Evolutionary conservation across 2,113 vertebrate species (phyloP).

Genomic region (Cavia aperea): DNA sequence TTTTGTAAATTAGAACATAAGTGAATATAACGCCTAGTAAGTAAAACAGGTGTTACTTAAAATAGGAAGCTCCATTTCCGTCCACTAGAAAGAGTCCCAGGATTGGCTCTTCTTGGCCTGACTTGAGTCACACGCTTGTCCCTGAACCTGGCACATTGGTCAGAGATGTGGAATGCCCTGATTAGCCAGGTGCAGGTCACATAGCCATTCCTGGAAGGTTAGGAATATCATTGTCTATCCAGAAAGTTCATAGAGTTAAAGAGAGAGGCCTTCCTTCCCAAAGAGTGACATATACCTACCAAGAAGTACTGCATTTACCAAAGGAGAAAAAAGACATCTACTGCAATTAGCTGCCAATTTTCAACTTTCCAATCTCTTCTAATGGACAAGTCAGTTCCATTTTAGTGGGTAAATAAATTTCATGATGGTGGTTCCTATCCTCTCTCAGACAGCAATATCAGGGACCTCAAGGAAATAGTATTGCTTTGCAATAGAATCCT

Average conservation of each 20-base stretch:
- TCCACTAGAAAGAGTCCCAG: neutral
- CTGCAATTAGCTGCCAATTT: neutral
- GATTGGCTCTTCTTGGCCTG: neutral
- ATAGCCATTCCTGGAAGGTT: neutral
- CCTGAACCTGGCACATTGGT: neutral
- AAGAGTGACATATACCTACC: constrained; percentile 8
- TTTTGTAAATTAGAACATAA: constrained; percentile 23
- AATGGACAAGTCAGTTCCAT: neutral
- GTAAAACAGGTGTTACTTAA: neutral
- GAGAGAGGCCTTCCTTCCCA: constrained; percentile 16
- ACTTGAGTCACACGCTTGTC: neutral
- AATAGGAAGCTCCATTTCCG: neutral
- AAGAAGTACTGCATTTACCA: neutral
- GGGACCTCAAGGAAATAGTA: neutral
- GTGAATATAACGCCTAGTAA: neutral
- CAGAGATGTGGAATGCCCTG: neutral
- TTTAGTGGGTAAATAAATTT: neutral
- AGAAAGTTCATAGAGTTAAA: neutral
- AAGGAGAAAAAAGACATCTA: neutral
- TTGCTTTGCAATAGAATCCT: neutral
- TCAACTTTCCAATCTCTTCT: neutral
- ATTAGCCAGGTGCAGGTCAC: neutral
- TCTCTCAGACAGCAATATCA: neutral
- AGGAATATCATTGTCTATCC: neutral
- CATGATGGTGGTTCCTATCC: neutral